phyloP scores from a whole-genome alignment of 2,113 vertebrate species.

The Ceyx margarethae region DNA sequence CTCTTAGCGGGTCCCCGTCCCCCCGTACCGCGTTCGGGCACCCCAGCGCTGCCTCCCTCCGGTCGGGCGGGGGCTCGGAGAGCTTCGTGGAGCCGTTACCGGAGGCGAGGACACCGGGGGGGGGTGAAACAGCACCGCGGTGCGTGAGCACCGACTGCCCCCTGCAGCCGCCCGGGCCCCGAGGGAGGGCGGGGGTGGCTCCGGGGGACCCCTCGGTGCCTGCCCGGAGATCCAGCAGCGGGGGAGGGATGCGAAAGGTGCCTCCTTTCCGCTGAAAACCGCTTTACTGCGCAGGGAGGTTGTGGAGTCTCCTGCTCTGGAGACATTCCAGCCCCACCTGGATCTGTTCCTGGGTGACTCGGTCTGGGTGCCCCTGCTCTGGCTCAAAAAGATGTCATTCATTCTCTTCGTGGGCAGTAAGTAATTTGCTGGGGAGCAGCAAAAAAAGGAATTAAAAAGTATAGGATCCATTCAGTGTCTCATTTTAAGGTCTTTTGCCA shows the following conservation, averaged over 20 bases:
- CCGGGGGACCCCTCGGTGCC: not conserved
- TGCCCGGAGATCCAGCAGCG: not conserved
- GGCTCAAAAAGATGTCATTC: not conserved
- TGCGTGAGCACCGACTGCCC: not conserved
- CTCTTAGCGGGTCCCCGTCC: too few relatives aligned
- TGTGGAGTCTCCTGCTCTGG: too few relatives aligned
- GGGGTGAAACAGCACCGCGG: not conserved
- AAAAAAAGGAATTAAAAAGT: not conserved
- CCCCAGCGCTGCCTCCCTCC: too few relatives aligned
- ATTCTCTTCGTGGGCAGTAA: not conserved
- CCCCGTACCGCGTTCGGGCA: too few relatives aligned
- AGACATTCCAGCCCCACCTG: too few relatives aligned
- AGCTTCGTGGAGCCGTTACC: too few relatives aligned
- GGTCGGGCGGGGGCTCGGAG: too few relatives aligned
- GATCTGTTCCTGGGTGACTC: too few relatives aligned
- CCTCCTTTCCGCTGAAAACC: too few relatives aligned
- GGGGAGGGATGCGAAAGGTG: accelerated
- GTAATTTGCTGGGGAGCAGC: not conserved
- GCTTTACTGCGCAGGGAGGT: too few relatives aligned
- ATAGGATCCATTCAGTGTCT: not conserved
- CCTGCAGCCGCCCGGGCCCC: not conserved
- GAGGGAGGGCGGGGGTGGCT: not conserved
- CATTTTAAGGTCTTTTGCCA: not conserved
- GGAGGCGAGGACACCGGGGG: too few relatives aligned
- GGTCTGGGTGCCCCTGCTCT: not conserved